Percentiles rank a stretch among this genome's conserved stretches.
Evolutionary conservation across 35 echinoderm and acorn worm genomes (phyloP).

Genomic region (Hemicentrotus pulcherrimus): DNA sequence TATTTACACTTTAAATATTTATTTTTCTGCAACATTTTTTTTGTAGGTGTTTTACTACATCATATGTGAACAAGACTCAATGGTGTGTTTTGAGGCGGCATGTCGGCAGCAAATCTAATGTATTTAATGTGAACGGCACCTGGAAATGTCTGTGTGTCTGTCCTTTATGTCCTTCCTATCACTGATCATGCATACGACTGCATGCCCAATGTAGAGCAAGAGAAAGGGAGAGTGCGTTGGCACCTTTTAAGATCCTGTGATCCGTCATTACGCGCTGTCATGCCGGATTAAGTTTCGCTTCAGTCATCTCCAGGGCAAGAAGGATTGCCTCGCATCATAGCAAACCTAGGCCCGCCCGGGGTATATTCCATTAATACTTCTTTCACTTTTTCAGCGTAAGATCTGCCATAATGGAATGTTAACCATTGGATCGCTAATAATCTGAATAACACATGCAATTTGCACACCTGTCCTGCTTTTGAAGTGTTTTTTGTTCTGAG

Average conservation of each 20-base stretch:
- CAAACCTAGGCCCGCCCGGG: neutral
- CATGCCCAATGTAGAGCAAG: neutral
- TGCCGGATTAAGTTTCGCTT: constrained; percentile 31
- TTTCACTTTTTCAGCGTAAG: neutral
- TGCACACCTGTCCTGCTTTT: neutral
- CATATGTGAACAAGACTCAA: neutral
- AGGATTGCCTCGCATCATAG: neutral
- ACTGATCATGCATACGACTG: neutral
- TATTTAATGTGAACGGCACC: neutral
- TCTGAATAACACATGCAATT: neutral
- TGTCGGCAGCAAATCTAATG: neutral
- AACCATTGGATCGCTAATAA: neutral
- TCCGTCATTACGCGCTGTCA: constrained; percentile 30
- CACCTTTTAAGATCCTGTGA: constrained; percentile 22
- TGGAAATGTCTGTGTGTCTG: neutral
- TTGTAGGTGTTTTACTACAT: too few species aligned
- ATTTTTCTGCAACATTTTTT: too few species aligned
- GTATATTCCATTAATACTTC: neutral
- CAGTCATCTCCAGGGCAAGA: neutral
- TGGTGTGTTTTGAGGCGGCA: neutral
- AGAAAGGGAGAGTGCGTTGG: constrained; percentile 16
- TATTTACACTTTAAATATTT: neutral
- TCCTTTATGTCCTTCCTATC: neutral
- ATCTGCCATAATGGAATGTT: neutral
- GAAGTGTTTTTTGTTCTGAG: neutral